These are phyloP conservation scores for Holothuria glaberrima DNA, from an alignment of 35 echinoderm and acorn worm species.

Conservation along the genomic window DNA sequence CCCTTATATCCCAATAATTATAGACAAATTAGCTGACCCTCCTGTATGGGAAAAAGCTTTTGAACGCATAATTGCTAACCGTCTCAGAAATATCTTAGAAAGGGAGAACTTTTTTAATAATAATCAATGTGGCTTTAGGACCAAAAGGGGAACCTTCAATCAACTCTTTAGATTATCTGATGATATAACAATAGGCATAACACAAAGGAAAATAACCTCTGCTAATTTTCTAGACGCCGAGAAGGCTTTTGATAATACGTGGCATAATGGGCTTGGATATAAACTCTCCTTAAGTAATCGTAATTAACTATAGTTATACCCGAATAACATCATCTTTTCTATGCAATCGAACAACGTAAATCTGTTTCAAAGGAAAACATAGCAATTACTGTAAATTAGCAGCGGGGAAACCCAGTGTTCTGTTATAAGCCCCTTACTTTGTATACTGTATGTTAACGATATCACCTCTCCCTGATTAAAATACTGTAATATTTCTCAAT, in stretches of 20 bases:
- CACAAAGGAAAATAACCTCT: not conserved
- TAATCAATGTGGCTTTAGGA: slow-evolving; percentile 1
- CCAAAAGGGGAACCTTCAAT: not conserved
- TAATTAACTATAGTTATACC: not conserved
- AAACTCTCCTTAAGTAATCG: not conserved
- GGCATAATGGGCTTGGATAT: slow-evolving; percentile 15
- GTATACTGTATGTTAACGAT: not conserved
- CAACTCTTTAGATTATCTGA: slow-evolving; percentile 1
- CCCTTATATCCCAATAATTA: not conserved
- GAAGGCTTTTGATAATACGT: slow-evolving; percentile 32
- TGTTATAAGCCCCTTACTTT: not conserved
- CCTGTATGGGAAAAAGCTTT: slow-evolving; percentile 19
- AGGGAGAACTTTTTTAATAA: not conserved
- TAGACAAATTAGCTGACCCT: slow-evolving; percentile 14
- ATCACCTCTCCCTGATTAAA: too few relatives aligned
- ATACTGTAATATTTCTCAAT: not conserved
- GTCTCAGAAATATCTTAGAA: not conserved
- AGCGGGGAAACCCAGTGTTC: slow-evolving; percentile 25
- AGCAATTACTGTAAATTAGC: not conserved
- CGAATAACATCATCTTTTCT: not conserved
- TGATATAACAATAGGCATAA: slow-evolving; percentile 10
- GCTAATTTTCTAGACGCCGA: slow-evolving; percentile 9
- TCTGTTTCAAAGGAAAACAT: not conserved
- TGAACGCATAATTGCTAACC: slow-evolving; percentile 4
- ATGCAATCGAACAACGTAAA: not conserved